Conservation (phyloP, 2,113 vertebrate species). For the Ornithorhynchus anatinus region DNA sequence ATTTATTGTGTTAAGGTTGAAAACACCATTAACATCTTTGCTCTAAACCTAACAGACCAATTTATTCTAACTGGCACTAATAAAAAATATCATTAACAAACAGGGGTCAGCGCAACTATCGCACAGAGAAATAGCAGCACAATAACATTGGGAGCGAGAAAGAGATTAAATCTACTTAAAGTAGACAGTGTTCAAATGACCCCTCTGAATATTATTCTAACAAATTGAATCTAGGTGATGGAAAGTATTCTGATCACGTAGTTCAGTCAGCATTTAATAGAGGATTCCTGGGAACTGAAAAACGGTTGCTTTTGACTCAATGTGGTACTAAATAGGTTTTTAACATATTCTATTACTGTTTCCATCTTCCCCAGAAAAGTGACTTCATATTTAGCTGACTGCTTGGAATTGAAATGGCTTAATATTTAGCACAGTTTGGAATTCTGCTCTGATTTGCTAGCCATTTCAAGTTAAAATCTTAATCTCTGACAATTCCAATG, state of each 20-base stretch:
- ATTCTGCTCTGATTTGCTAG: neutral
- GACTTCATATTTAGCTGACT: neutral
- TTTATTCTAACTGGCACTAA: conserved; percentile 51
- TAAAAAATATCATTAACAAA: conserved; percentile 51
- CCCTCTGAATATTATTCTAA: conserved; percentile 40
- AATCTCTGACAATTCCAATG: too few species aligned
- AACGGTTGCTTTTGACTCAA: too few species aligned
- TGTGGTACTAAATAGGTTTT: too few species aligned
- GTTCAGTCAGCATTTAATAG: conserved; percentile 41
- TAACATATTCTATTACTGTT: conserved; percentile 21
- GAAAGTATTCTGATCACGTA: conserved; percentile 23
- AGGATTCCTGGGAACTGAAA: conserved; percentile 39
- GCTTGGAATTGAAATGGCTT: too few species aligned
- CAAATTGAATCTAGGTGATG: conserved; percentile 1
- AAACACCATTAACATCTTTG: conserved; percentile 52
- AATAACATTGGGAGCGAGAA: conserved; percentile 22
- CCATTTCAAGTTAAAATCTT: neutral
- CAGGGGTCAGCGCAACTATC: conserved; percentile 35
- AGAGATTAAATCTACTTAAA: conserved; percentile 39
- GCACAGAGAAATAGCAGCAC: conserved; percentile 15
- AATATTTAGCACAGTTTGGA: neutral
- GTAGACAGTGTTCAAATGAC: conserved; percentile 22
- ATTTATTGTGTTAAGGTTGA: conserved; percentile 33
- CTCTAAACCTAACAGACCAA: conserved; percentile 36
- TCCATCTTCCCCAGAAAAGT: conserved; percentile 38